Percentiles rank a stretch among this genome's conserved stretches.
phyloP scores from a whole-genome alignment of 1,140 invertebrate genomes.

The Scaptomyza montana region DNA sequence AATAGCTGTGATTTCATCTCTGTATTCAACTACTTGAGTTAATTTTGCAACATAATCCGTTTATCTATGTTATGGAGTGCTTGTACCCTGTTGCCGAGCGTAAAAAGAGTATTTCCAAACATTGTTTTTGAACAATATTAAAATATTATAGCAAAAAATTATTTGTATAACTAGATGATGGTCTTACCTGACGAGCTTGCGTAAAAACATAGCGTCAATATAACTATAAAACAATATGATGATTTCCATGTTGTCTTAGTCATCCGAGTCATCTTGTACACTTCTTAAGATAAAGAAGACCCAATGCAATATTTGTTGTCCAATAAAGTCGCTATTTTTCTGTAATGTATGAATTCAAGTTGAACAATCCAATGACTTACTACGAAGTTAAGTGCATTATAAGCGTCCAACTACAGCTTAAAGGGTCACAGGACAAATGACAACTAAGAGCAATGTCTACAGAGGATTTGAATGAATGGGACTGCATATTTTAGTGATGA shows the following conservation, averaged over 20 bases:
- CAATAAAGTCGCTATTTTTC: slow-evolving; percentile 5
- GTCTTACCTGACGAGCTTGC: slow-evolving; percentile 26
- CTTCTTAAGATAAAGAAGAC: no score
- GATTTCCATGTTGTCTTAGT: not conserved
- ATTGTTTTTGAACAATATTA: no score
- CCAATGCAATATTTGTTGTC: not conserved
- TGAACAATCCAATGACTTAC: not conserved
- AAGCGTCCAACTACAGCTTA: not conserved
- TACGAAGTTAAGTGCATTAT: not conserved
- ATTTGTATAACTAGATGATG: no score
- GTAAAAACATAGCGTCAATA: not conserved
- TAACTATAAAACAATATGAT: slow-evolving; percentile 6
- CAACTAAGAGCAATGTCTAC: not conserved
- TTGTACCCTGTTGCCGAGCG: not conserved
- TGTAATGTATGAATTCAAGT: slow-evolving; percentile 6
- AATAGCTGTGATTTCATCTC: slow-evolving; percentile 3
- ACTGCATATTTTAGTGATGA: not conserved
- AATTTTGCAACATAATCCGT: not conserved
- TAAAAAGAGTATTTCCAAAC: not conserved
- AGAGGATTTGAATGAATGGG: not conserved
- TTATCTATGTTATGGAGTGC: not conserved
- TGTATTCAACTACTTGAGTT: slow-evolving; percentile 3
- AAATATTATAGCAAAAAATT: no score
- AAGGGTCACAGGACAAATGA: not conserved
- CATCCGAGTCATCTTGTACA: slow-evolving; percentile 24